Evolutionary conservation across 2,888 invertebrate species (phyloP), one percentile per base, ranked within the genome.

Genomic region (Plagodis pulveraria): DNA sequence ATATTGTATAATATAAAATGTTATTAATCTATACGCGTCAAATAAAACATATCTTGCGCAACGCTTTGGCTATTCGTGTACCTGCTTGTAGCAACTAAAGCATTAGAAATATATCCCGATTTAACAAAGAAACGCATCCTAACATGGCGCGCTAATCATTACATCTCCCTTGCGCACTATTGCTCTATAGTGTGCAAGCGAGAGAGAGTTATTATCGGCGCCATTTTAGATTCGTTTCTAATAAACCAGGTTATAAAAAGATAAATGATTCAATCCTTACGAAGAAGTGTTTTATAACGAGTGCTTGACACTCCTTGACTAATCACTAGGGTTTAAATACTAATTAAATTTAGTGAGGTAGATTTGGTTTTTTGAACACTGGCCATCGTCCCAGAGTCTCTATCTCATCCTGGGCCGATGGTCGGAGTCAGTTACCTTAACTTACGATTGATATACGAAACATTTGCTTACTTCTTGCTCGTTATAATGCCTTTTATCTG

Each of bases 401-500:
- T 12, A 10, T 5, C 36, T 33, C 50, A 33, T n/a, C 22, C 22
- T 60, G 22, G 35, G 33, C 44, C 56, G 46, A 50, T 56, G 49
- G 44, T 40, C 52, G 8, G 49, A 9, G 48, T 33, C 56, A 45
- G 22, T 51, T 49, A 61, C 60, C 58, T 56, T 63, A 63, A 63
- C 52, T 52, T 63, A 63, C 58, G 44, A 58, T 55, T 63, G 62
- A 63, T 63, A 58, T 63, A 62, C 11, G 50, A 58, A 61, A 61
- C 62, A 58, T 63, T 58, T 63, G 62, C 47, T 49, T 53, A 63
- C 62, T 58, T 56, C 62, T 58, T 58, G 62, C 38, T 63, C 41
- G 53, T 56, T 58, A 63, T 10, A 52, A 52, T 52, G 52, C 56
- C 42, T 45, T 51, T 57, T 43, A 6, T 36, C 22, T 7, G 42